These are phyloP conservation scores for Dipodomys ordii DNA, from an alignment of 2,113 vertebrate species.

Conservation along the genomic window DNA sequence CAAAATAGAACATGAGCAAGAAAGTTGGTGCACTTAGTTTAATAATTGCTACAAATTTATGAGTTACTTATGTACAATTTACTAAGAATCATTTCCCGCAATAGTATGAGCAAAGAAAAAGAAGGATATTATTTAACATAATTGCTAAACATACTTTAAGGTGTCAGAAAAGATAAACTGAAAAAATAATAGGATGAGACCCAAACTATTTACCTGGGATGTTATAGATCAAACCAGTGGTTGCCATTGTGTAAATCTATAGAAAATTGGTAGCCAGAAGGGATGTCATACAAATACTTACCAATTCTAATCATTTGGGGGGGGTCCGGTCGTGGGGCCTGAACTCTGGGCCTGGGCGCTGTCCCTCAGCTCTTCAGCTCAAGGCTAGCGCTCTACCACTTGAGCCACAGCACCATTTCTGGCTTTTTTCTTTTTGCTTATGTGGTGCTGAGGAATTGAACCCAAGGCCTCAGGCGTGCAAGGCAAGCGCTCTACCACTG, in stretches of 20 bases:
- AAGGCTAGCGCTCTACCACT: too few species aligned
- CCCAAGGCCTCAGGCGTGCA: too few species aligned
- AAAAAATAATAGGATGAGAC: slow-evolving; percentile 7
- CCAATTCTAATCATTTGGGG: background rate
- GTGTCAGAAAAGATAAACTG: background rate
- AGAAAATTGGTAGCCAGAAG: background rate
- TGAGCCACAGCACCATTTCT: too few species aligned
- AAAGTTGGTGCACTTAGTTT: background rate
- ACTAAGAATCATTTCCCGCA: slow-evolving; percentile 3
- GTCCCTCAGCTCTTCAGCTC: too few species aligned
- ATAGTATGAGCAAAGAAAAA: background rate
- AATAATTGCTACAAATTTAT: background rate
- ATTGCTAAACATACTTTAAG: slow-evolving; percentile 32
- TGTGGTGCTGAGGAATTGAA: too few species aligned
- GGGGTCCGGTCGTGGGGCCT: too few species aligned
- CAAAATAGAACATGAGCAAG: background rate
- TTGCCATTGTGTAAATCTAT: background rate
- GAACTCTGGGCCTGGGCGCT: too few species aligned
- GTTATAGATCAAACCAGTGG: background rate
- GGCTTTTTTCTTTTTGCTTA: too few species aligned
- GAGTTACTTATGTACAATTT: slow-evolving; percentile 10
- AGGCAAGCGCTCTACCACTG: too few species aligned
- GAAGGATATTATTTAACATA: background rate
- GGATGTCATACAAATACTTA: background rate
- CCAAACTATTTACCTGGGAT: background rate